These are phyloP conservation scores for human DNA, from an alignment of 2,113 vertebrate genomes.

Conservation along the genomic window DNA sequence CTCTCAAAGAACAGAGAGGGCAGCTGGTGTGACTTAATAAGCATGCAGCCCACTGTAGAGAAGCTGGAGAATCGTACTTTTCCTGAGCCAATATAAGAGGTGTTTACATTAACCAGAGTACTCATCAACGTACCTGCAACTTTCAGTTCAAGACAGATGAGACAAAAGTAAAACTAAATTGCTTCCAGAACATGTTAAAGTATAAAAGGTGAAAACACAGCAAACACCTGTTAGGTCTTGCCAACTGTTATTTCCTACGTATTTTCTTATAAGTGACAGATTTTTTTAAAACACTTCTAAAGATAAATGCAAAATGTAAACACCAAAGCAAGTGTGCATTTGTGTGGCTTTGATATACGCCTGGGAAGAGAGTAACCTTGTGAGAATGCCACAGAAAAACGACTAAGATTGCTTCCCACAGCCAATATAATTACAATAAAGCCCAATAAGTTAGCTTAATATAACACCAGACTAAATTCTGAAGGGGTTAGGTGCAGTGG, in stretches of 20 bases:
- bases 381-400: not conserved
- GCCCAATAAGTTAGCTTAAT: not conserved
- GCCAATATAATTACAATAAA: not conserved
- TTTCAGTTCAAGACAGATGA: constrained; percentile 75
- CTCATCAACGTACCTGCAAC: constrained; percentile 61
- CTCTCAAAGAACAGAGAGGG: not conserved
- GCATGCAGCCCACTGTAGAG: not conserved
- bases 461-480: not conserved
- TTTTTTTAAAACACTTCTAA: not conserved
- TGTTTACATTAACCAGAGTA: constrained; percentile 67
- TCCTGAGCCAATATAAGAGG: constrained; percentile 55
- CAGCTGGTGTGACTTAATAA: not conserved
- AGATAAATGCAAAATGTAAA: constrained; percentile 8
- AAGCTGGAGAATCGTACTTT: constrained; percentile 7
- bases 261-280: constrained; percentile 52
- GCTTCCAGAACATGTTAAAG: constrained; percentile 59
- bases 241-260: constrained; percentile 67
- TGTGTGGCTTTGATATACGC: not conserved
- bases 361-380: not conserved
- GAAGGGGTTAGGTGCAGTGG: not conserved
- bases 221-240: constrained; percentile 59
- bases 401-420: not conserved
- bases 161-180: constrained; percentile 61
- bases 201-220: constrained; percentile 61
- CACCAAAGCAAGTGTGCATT: not conserved